phyloP scores from a whole-genome alignment of 2,797 vertebrate genomes.

The Phaenicophaeus curvirostris region DNA sequence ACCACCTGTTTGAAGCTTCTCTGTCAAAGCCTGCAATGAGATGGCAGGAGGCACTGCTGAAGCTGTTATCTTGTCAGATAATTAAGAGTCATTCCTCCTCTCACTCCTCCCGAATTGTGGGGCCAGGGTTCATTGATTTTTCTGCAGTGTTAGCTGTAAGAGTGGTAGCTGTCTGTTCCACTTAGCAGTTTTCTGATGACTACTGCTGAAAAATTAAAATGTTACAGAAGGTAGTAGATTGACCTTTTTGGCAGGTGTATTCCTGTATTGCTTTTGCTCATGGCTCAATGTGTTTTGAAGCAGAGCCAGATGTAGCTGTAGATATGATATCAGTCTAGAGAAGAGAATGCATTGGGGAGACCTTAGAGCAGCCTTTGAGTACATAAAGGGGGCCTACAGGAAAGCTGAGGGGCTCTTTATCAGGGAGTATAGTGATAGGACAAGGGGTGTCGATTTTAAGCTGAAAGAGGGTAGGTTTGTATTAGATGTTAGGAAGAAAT shows the following conservation, averaged over 20 bases:
- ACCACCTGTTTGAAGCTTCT: not conserved
- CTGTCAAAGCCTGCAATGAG: not conserved
- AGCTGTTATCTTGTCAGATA: not conserved
- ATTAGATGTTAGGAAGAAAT: too few species aligned
- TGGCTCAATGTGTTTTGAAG: not conserved
- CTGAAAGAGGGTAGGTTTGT: too few species aligned
- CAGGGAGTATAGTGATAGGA: too few species aligned
- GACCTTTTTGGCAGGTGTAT: not conserved
- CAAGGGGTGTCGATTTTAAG: too few species aligned
- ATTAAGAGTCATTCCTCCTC: not conserved
- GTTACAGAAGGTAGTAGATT: not conserved
- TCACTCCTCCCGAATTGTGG: not conserved
- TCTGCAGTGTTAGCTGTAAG: not conserved
- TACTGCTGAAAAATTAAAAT: not conserved
- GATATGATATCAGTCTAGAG: too few species aligned
- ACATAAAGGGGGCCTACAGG: too few species aligned
- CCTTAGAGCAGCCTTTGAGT: too few species aligned
- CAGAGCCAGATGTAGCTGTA: not conserved
- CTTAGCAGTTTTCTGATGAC: not conserved
- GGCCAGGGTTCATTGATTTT: not conserved
- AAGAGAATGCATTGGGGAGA: too few species aligned
- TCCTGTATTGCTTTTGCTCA: not conserved
- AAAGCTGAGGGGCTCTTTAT: too few species aligned
- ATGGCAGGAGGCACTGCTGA: rapidly evolving
- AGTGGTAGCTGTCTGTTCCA: not conserved